Evolutionary conservation across 2,888 invertebrate species (phyloP).

Genomic region (Lagria hirta): DNA sequence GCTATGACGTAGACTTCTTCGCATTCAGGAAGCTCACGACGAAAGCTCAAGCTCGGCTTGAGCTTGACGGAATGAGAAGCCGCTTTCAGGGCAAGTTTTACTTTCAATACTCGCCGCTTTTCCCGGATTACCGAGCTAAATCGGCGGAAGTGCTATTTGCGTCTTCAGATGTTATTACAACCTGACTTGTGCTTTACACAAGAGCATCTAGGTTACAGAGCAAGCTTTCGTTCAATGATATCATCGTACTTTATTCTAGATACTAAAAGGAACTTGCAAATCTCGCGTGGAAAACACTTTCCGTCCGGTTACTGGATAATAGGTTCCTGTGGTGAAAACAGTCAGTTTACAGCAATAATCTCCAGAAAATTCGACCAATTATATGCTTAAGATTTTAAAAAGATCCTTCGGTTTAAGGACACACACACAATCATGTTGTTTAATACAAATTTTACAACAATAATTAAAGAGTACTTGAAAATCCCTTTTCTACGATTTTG

Average conservation of each 20-base stretch:
- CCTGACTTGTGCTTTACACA: constrained; percentile 11
- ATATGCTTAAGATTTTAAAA: too few relatives aligned
- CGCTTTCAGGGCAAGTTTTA: constrained; percentile 40
- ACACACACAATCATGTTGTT: too few relatives aligned
- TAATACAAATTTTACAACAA: too few relatives aligned
- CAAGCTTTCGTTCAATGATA: constrained; percentile 6
- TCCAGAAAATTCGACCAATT: too few relatives aligned
- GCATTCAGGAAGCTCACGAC: constrained; percentile 31
- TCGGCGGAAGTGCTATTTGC: constrained; percentile 49
- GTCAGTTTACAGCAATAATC: too few relatives aligned
- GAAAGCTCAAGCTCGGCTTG: constrained; percentile 18
- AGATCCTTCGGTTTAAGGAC: too few relatives aligned
- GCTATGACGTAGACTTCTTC: constrained; percentile 25
- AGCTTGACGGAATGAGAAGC: constrained; percentile 14
- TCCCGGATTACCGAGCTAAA: constrained; percentile 48
- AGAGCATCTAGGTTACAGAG: constrained; percentile 12
- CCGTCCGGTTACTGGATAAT: too few relatives aligned
- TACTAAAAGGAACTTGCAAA: too few relatives aligned
- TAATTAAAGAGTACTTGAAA: too few relatives aligned
- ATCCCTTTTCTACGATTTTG: too few relatives aligned
- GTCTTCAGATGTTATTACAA: constrained; percentile 43
- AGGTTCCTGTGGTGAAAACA: too few relatives aligned
- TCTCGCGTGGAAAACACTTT: too few relatives aligned
- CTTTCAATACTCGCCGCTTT: constrained; percentile 46
- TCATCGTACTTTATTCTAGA: constrained; percentile 10